These are phyloP conservation scores for Bugula neritina DNA, from an alignment of 2,888 invertebrate species.

Conservation along the genomic window DNA sequence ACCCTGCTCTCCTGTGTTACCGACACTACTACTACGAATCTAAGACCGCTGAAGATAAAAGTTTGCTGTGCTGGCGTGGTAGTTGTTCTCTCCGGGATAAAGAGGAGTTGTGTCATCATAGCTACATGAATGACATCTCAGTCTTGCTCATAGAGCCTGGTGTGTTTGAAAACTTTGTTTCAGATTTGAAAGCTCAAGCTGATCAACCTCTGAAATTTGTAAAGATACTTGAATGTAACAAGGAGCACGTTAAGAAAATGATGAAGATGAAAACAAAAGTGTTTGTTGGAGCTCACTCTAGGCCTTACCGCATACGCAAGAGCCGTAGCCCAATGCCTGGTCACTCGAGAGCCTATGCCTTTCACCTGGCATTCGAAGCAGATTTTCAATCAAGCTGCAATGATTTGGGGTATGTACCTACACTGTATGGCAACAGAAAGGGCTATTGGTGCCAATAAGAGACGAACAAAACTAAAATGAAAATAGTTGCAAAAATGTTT, in stretches of 20 bases:
- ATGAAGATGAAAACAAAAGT: background rate
- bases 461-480: too few relatives aligned
- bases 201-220: background rate
- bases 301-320: background rate
- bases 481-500: too few relatives aligned
- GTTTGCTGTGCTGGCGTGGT: background rate
- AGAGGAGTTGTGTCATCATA: background rate
- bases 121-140: background rate
- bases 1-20: background rate
- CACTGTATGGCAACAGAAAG: too few relatives aligned
- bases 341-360: background rate
- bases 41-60: background rate
- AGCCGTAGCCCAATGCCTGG: background rate
- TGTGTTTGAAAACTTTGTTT: background rate
- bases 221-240: background rate
- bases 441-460: too few relatives aligned
- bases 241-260: background rate
- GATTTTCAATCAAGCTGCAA: too few relatives aligned
- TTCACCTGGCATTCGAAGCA: background rate
- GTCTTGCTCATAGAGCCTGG: background rate
- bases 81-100: background rate
- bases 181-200: background rate
- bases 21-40: background rate
- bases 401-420: too few relatives aligned
- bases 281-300: background rate